These are phyloP conservation scores for Holcopasites calliopsidis DNA, from an alignment of 1,140 invertebrate genomes.

Conservation along the genomic window DNA sequence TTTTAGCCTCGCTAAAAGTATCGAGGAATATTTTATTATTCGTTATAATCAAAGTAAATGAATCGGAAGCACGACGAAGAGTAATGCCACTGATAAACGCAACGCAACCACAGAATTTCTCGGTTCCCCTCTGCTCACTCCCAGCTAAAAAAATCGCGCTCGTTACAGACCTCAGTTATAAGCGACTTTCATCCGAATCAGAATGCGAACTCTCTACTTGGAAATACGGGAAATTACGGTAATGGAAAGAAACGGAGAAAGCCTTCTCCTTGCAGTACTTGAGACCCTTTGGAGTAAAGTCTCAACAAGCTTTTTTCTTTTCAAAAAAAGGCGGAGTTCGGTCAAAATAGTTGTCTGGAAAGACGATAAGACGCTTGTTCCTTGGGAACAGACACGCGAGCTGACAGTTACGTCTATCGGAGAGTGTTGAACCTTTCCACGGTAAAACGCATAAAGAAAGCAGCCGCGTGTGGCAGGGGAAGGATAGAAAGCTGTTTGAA, in stretches of 20 bases:
- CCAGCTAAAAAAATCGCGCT: conserved; percentile 22
- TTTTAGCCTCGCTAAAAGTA: no score
- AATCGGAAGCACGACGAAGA: no score
- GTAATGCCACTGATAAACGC: no score
- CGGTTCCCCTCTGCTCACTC: no score
- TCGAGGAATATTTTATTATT: no score
- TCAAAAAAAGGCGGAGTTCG: conserved; percentile 38
- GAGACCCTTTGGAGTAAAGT: conserved; percentile 50
- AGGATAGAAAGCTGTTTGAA: conserved; percentile 30
- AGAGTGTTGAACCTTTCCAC: no score
- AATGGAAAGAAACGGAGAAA: background rate
- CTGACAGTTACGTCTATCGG: conserved; percentile 6
- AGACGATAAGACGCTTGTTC: conserved; percentile 42
- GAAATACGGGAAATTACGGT: conserved; percentile 28
- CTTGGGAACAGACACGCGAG: background rate
- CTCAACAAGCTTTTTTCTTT: no score
- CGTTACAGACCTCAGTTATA: conserved; percentile 40
- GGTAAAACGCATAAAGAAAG: conserved; percentile 15
- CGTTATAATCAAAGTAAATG: no score
- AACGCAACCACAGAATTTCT: no score
- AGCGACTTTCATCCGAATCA: conserved; percentile 57
- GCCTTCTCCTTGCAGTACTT: conserved; percentile 13
- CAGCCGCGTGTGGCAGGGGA: background rate
- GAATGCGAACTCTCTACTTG: conserved; percentile 10
- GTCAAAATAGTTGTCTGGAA: conserved; percentile 58